Conservation (phyloP, 1,140 invertebrate species). For the Prorops nasuta region DNA sequence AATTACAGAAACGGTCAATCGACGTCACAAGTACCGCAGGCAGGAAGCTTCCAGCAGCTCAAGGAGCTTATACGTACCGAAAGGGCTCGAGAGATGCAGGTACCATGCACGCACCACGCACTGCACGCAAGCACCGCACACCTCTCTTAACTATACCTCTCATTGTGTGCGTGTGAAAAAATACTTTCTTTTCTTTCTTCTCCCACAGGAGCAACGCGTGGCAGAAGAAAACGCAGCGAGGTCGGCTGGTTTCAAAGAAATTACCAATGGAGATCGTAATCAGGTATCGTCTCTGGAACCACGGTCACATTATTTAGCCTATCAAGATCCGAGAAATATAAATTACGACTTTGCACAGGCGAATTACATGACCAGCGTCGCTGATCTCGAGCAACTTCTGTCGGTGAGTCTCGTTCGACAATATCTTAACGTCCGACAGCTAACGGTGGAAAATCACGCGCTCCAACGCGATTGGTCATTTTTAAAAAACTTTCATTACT, state of each 20-base stretch:
- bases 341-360: conserved; percentile 26
- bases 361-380: conserved; percentile 29
- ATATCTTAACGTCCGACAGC: not conserved
- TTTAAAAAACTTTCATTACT: not conserved
- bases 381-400: conserved; percentile 28
- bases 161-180: not conserved
- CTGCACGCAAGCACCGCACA: no score
- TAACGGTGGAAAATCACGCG: not conserved
- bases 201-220: conserved; percentile 58
- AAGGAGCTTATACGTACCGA: conserved; percentile 64
- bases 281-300: conserved; percentile 14
- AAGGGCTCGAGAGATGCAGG: conserved; percentile 64
- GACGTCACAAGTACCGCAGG: conserved; percentile 51
- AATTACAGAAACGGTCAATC: conserved; percentile 31
- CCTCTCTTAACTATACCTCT: not conserved
- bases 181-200: not conserved
- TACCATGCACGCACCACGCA: no score
- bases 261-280: conserved; percentile 49
- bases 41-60: conserved; percentile 66
- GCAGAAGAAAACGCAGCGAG: conserved; percentile 63
- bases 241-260: conserved; percentile 59
- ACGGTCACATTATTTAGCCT: conserved; percentile 18
- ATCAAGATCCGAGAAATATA: conserved; percentile 24
- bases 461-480: not conserved
- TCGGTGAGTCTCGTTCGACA: conserved; percentile 25